phyloP scores from a whole-genome alignment of 1,140 invertebrate genomes.

The Cardiocondyla obscurior region DNA sequence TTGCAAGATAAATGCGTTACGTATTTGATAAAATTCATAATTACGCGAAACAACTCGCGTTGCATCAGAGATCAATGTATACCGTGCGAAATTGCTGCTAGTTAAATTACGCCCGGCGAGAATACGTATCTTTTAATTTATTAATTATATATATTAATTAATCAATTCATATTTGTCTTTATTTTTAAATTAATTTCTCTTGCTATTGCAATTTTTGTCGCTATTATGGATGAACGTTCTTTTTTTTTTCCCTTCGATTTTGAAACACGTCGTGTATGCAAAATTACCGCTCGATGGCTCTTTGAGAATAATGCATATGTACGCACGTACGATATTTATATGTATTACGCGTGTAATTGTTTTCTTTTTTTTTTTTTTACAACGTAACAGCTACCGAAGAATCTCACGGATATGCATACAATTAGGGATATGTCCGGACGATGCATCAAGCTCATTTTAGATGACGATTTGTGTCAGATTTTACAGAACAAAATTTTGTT shows the following conservation, averaged over 20 bases:
- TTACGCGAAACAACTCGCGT: slow-evolving; percentile 61
- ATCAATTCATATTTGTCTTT: slow-evolving; percentile 16
- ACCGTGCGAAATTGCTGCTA: slow-evolving; percentile 55
- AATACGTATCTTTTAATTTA: slow-evolving; percentile 41
- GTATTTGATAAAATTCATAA: slow-evolving; percentile 63
- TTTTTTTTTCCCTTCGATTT: slow-evolving; percentile 21
- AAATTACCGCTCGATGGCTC: slow-evolving; percentile 52
- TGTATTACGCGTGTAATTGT: slow-evolving; percentile 43
- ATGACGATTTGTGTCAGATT: background rate
- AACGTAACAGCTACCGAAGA: slow-evolving; percentile 60
- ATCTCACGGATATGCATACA: slow-evolving; percentile 73
- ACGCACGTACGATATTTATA: slow-evolving; percentile 35
- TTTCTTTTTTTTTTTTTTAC: slow-evolving; percentile 32
- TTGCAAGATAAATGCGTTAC: slow-evolving; percentile 39
- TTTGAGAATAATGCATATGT: slow-evolving; percentile 22
- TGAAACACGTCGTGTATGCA: slow-evolving; percentile 39
- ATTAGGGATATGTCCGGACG: slow-evolving; percentile 63
- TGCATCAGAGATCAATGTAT: slow-evolving; percentile 39
- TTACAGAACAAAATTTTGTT: background rate
- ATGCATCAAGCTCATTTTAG: background rate
- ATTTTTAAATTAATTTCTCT: background rate
- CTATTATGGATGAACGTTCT: background rate
- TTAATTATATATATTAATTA: slow-evolving; percentile 32
- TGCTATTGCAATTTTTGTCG: background rate
- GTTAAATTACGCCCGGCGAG: slow-evolving; percentile 48